Evolutionary conservation across 2,888 invertebrate species (phyloP), one percentile per base, ranked within the genome.

Genomic region (Spialia ferax): DNA sequence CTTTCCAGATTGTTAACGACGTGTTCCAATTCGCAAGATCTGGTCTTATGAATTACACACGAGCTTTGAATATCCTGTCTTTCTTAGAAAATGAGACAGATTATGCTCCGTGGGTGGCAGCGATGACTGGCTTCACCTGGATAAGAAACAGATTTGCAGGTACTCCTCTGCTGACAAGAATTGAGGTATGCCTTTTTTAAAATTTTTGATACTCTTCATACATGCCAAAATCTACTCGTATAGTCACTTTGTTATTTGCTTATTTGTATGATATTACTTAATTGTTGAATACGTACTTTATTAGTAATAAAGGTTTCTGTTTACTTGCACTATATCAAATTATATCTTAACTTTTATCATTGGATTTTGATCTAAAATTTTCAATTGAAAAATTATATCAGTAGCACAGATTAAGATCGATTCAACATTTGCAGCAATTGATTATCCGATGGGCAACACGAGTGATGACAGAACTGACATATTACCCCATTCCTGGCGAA

Each of bases 101-200:
- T 13, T 97, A 97, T 76, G 91, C 96, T n/a, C 97, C 98, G 0
- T 98, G 98, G 98, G 91, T 94, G 5, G 93, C 97, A 0, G 96
- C 96, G 0, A 80, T 95, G 5, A 86, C 85, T 69, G 95, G 94
- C 20, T 92, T 96, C 73, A 86, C 73, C 15, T 95, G 94, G 90
- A 74, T 96, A 1, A 87, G 88, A 54, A 86, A 81, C 71, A 82
- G 93, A 70, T 80, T 93, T 0, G 77, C 77, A 61, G 84, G 86
- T 5, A 83, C 83, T 1, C 2, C 72, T 0, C 69, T 79, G 5
- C 70, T 82, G 35, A 32, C 69, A 2, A 54, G 61, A 11, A 71
- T 91, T 10, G 76, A 91, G 70, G 92, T 91, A 71, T 6, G 54
- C n/a, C n/a, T n/a, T n/a, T n/a, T n/a, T n/a, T n/a, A n/a, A n/a